These are phyloP conservation scores for Nansenia antarctica DNA, from an alignment of 2,113 vertebrate genomes.

Conservation along the genomic window DNA sequence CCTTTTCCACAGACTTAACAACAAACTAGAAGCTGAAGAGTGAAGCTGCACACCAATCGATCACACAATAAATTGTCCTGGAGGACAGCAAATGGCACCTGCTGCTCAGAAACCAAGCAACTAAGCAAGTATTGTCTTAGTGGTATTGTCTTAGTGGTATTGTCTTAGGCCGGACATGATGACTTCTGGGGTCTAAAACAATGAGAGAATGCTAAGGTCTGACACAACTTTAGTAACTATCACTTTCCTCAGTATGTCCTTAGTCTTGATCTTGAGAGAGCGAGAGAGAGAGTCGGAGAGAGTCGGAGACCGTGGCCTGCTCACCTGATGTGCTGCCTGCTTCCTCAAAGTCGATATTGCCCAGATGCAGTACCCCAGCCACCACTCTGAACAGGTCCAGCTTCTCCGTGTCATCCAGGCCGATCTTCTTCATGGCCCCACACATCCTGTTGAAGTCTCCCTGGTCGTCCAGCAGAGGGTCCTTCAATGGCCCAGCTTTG, in stretches of 20 bases:
- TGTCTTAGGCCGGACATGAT: neutral
- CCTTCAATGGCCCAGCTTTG: conserved; percentile 91
- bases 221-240: neutral
- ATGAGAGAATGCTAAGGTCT: conserved; percentile 3
- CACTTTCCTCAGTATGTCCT: neutral
- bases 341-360: conserved; percentile 98
- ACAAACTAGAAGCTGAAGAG: conserved; percentile 27
- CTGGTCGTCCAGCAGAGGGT: conserved; percentile 93
- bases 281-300: neutral
- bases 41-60: conserved; percentile 35
- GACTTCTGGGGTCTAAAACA: conserved; percentile 12
- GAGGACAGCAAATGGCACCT: conserved; percentile 7
- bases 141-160: neutral
- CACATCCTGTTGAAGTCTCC: conserved; percentile 94
- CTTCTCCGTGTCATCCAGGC: conserved; percentile 91
- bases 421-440: conserved; percentile 97
- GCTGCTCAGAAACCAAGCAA: conserved; percentile 6
- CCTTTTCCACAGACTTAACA: no score
- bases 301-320: conserved; percentile 7
- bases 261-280: neutral
- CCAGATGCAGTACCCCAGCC: conserved; percentile 94
- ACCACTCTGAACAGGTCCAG: conserved; percentile 96
- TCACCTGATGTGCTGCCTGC: conserved; percentile 93
- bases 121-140: neutral
- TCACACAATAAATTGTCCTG: conserved; percentile 7